phyloP scores from a whole-genome alignment of 1,140 invertebrate species.

The Helicoverpa armigera region DNA sequence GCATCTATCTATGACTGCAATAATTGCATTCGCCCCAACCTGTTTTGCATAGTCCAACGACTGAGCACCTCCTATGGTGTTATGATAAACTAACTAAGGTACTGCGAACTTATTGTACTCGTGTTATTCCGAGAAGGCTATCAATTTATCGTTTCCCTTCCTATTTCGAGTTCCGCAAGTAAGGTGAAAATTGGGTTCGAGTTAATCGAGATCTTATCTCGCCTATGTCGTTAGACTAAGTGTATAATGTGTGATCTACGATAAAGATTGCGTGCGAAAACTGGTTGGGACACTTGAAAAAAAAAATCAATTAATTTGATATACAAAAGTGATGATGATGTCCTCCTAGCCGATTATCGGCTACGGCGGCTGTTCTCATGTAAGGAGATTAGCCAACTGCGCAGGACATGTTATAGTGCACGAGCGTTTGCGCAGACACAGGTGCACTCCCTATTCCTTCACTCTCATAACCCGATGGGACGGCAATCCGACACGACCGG shows the following conservation, averaged over 20 bases:
- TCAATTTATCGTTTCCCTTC: slow-evolving; percentile 38
- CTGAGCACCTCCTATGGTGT: slow-evolving; percentile 45
- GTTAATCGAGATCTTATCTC: neutral
- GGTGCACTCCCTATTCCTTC: no score
- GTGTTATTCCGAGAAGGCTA: slow-evolving; percentile 29
- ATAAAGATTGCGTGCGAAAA: no score
- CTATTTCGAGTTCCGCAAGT: slow-evolving; percentile 24
- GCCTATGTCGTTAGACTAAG: neutral
- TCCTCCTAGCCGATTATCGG: no score
- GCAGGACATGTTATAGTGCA: no score
- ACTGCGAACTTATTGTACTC: slow-evolving; percentile 39
- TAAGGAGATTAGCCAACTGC: no score
- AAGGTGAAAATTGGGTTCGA: slow-evolving; percentile 17
- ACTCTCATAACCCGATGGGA: no score
- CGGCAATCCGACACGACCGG: no score
- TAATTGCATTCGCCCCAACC: slow-evolving; percentile 67
- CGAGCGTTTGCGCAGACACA: no score
- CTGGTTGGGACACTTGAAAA: no score
- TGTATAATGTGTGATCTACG: neutral
- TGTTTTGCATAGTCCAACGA: slow-evolving; percentile 38
- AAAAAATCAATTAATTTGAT: no score
- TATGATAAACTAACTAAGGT: slow-evolving; percentile 47
- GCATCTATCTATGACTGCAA: slow-evolving; percentile 70
- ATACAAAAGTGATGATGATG: neutral
- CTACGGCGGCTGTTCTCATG: no score